Evolutionary conservation across 2,888 invertebrate species (phyloP).

Genomic region (Microctonus hyperodae): DNA sequence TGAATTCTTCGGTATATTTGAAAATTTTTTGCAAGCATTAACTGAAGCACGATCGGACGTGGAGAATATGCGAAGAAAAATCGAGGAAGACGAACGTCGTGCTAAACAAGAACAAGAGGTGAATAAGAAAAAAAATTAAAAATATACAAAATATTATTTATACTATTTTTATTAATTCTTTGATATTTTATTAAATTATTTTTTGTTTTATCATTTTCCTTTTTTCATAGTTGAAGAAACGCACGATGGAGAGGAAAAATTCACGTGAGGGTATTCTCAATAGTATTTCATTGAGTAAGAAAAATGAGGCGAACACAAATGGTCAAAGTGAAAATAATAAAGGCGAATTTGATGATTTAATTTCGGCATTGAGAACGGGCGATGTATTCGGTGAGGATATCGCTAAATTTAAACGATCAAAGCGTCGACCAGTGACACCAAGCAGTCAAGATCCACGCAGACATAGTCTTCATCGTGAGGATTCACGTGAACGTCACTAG

Average conservation of each 20-base stretch:
- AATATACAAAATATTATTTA: constrained; percentile 35
- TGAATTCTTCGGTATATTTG: constrained; percentile 92
- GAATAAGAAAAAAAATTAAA: not conserved
- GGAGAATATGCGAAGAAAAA: constrained; percentile 80
- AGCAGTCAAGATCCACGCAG: constrained; percentile 68
- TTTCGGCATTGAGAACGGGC: constrained; percentile 91
- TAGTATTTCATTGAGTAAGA: constrained; percentile 75
- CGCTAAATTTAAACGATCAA: constrained; percentile 86
- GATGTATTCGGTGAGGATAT: constrained; percentile 96
- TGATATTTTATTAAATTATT: constrained; percentile 5
- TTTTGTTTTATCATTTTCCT: constrained; percentile 7
- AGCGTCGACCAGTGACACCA: constrained; percentile 70
- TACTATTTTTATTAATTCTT: not conserved
- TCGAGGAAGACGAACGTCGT: constrained; percentile 90
- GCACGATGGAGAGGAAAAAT: constrained; percentile 87
- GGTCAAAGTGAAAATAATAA: constrained; percentile 68
- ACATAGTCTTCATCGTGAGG: constrained; percentile 72
- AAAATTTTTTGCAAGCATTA: constrained; percentile 83
- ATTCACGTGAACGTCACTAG: constrained; percentile 70
- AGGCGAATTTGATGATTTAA: constrained; percentile 95
- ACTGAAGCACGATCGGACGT: constrained; percentile 88
- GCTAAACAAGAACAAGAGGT: constrained; percentile 88
- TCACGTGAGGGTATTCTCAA: constrained; percentile 79
- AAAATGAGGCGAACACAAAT: constrained; percentile 69
- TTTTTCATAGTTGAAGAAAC: constrained; percentile 73